A percentile compares a stretch with the other conserved stretches of the same genome.
phyloP scores from a whole-genome alignment of 2,113 vertebrate species.

The Micromys minutus region DNA sequence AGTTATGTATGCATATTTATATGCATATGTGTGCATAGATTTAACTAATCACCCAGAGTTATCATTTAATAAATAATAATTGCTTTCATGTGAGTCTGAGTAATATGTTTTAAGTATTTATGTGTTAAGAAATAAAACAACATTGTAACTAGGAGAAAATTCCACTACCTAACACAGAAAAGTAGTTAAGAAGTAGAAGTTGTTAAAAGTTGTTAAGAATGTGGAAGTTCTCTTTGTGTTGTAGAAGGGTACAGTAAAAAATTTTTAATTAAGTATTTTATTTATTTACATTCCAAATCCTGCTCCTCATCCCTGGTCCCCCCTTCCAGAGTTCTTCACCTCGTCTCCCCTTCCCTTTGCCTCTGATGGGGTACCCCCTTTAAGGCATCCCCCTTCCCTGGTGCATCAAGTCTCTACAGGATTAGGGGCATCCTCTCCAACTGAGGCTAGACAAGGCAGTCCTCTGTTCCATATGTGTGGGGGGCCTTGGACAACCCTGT shows the following conservation, averaged over 20 bases:
- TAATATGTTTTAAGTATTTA: constrained; percentile 15
- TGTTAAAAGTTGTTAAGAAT: too few relatives aligned
- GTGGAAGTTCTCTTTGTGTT: not conserved
- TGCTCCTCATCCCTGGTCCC: too few relatives aligned
- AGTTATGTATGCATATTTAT: not conserved
- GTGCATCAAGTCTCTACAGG: too few relatives aligned
- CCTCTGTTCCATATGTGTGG: too few relatives aligned
- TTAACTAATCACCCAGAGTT: not conserved
- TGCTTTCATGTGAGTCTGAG: not conserved
- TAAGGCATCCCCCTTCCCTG: too few relatives aligned
- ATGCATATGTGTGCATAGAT: not conserved
- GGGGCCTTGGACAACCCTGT: too few relatives aligned
- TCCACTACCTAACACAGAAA: not conserved
- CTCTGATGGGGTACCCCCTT: too few relatives aligned
- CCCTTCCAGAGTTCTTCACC: too few relatives aligned
- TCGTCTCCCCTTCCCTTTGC: too few relatives aligned
- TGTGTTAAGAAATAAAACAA: not conserved
- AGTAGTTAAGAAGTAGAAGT: not conserved
- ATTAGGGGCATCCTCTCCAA: too few relatives aligned
- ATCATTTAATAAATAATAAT: not conserved
- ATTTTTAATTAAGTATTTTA: not conserved
- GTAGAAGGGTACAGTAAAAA: not conserved
- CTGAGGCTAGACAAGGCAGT: too few relatives aligned
- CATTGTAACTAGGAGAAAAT: not conserved
- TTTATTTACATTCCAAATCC: too few relatives aligned